phyloP scores from a whole-genome alignment of 2,888 invertebrate genomes.

The Stegana nigrithorax region DNA sequence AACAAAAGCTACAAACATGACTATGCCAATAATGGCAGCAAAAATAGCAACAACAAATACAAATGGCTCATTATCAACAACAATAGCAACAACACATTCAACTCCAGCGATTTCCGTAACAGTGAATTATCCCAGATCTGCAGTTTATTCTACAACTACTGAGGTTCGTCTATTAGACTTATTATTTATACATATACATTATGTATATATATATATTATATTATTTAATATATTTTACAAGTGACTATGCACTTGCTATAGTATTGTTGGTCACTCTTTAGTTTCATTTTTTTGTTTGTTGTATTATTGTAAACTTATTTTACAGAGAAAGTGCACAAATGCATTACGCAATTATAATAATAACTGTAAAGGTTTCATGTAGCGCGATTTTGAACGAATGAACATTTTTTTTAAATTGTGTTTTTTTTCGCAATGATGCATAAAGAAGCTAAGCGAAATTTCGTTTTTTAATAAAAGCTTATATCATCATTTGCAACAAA shows the following conservation, averaged over 20 bases:
- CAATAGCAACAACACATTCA: conserved; percentile 14
- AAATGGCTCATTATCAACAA: not conserved
- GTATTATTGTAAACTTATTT: not conserved
- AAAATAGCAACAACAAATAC: not conserved
- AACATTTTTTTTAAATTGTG: too few relatives aligned
- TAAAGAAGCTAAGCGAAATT: too few relatives aligned
- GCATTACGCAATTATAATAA: not conserved
- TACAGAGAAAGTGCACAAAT: not conserved
- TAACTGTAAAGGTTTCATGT: not conserved
- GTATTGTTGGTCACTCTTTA: too few relatives aligned
- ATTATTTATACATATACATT: not conserved
- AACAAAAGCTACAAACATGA: conserved; percentile 16
- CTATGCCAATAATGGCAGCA: not conserved
- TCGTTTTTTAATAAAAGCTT: too few relatives aligned
- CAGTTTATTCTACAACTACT: conserved; percentile 14
- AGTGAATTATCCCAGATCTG: conserved; percentile 24
- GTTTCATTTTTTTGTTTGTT: not conserved
- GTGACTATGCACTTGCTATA: not conserved
- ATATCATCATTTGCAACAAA: too few relatives aligned
- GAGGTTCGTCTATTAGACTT: conserved; percentile 37
- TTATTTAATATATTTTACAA: too few relatives aligned
- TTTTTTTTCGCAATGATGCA: too few relatives aligned
- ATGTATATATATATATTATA: not conserved
- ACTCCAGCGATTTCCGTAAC: conserved; percentile 40
- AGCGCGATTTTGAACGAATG: not conserved